A percentile compares a stretch with the other conserved stretches of the same genome.
These are phyloP conservation scores for Todiramphus saurophagus DNA, from an alignment of 2,113 vertebrate species.

Conservation along the genomic window DNA sequence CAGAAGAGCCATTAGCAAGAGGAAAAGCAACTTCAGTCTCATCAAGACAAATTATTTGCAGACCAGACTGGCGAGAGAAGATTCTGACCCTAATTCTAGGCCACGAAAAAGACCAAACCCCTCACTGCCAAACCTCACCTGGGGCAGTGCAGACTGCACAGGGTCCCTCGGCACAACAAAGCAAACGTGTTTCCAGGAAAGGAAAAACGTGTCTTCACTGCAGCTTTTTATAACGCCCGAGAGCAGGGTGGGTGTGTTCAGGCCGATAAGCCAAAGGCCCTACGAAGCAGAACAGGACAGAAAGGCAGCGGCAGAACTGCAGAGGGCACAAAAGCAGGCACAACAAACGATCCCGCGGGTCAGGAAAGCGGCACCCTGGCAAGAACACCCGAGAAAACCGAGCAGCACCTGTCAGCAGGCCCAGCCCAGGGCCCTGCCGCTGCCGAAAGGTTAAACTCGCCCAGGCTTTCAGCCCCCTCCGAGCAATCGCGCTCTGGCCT, in stretches of 20 bases:
- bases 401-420: neutral
- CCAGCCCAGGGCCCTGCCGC: neutral
- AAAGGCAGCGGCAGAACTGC: neutral
- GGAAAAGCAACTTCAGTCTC: neutral
- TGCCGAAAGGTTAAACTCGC: neutral
- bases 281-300: too few species aligned
- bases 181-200: neutral
- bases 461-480: neutral
- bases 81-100: neutral
- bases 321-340: neutral
- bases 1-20: neutral
- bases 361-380: neutral
- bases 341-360: rapidly evolving
- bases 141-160: neutral
- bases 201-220: neutral
- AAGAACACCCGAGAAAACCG: neutral
- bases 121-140: neutral
- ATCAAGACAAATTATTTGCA: neutral
- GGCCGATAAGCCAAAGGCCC: rapidly evolving
- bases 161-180: neutral
- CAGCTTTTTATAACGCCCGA: neutral
- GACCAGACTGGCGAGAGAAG: neutral
- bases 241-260: neutral
- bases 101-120: neutral
- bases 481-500: neutral